Conservation (phyloP, 2,888 invertebrate genomes). For the Odiellus spinosus region DNA sequence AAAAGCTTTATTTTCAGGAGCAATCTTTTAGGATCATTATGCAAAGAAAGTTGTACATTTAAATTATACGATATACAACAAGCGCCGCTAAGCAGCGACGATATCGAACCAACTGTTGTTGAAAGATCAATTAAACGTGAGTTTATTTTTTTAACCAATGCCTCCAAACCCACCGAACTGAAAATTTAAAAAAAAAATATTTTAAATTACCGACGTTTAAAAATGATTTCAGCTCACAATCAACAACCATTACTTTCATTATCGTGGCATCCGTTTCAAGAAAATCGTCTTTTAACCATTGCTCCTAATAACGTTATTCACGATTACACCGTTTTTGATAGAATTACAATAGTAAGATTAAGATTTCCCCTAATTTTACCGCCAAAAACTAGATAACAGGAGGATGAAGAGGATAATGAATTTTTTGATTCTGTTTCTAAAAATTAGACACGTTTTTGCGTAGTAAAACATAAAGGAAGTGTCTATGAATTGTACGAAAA, state of each 20-base stretch:
- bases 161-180: too few relatives aligned
- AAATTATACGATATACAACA: constrained; percentile 74
- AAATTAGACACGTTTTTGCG: too few relatives aligned
- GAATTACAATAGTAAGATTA: constrained; percentile 45
- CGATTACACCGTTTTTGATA: constrained; percentile 61
- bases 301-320: constrained; percentile 44
- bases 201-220: too few relatives aligned
- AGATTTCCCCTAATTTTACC: too few relatives aligned
- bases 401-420: too few relatives aligned
- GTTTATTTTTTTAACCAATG: constrained; percentile 1
- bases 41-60: constrained; percentile 56
- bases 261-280: constrained; percentile 72
- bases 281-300: constrained; percentile 55
- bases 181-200: too few relatives aligned
- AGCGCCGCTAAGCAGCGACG: constrained; percentile 43
- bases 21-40: constrained; percentile 62
- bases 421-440: too few relatives aligned
- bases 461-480: too few relatives aligned
- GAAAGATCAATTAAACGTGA: constrained; percentile 40
- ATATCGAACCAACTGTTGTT: constrained; percentile 57
- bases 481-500: too few relatives aligned
- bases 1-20: constrained; percentile 32
- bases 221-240: constrained; percentile 22
- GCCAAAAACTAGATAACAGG: too few relatives aligned
- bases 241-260: constrained; percentile 46